These are phyloP conservation scores for Seriola quinqueradiata DNA, from an alignment of 2,113 vertebrate species.

Conservation along the genomic window DNA sequence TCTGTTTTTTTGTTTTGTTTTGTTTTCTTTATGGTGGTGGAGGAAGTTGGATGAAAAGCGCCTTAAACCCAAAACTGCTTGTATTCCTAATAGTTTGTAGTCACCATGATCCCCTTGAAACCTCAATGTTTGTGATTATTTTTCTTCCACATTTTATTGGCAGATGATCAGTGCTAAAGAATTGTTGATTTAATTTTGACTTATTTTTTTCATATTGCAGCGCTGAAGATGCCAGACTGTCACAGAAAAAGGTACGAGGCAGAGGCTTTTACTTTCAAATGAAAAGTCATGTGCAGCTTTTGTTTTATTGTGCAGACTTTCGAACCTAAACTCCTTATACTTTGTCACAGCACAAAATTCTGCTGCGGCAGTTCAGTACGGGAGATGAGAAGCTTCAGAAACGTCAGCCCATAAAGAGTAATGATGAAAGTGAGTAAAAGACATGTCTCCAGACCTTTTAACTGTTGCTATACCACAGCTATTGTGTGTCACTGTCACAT, in stretches of 20 bases:
- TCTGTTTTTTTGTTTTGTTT: conserved; percentile 7
- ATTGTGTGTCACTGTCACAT: neutral
- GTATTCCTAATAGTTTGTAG: neutral
- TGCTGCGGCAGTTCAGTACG: conserved; percentile 93
- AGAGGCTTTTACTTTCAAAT: neutral
- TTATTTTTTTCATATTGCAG: conserved; percentile 76
- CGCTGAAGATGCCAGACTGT: conserved; percentile 89
- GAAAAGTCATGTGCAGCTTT: neutral
- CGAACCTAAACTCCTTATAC: neutral
- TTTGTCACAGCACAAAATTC: conserved; percentile 92
- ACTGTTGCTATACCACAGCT: neutral
- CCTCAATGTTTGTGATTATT: neutral
- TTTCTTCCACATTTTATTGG: neutral
- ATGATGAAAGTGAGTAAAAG: conserved; percentile 91
- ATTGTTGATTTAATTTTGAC: neutral
- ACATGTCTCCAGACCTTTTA: neutral
- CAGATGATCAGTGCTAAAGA: neutral
- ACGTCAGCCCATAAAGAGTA: conserved; percentile 91
- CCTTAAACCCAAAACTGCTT: neutral
- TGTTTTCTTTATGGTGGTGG: neutral
- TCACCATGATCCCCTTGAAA: neutral
- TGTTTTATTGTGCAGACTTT: neutral
- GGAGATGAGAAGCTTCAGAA: conserved; percentile 94
- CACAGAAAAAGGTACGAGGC: conserved; percentile 91
- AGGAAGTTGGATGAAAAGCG: neutral